Conservation (phyloP, 2,888 invertebrate genomes). For the Rhamnusium bicolor region DNA sequence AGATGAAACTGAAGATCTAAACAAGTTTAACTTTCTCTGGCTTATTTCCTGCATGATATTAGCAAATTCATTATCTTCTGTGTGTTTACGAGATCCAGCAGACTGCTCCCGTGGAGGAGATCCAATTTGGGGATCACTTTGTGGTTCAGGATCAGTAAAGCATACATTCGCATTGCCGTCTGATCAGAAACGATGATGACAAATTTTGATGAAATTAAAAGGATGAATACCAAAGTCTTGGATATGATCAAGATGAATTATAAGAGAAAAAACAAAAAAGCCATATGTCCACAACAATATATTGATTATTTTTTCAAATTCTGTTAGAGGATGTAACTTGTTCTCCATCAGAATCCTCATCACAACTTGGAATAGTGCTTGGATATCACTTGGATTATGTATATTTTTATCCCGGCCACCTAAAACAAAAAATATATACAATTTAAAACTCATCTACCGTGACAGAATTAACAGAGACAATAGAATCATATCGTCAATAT, state of each 20-base stretch:
- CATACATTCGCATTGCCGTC: slow-evolving; percentile 72
- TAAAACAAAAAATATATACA: too few species aligned
- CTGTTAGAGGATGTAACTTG: slow-evolving; percentile 75
- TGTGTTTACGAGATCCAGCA: slow-evolving; percentile 61
- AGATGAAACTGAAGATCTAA: slow-evolving; percentile 76
- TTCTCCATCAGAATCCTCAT: slow-evolving; percentile 92
- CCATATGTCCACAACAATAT: too few species aligned
- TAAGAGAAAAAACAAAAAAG: too few species aligned
- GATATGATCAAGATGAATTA: too few species aligned
- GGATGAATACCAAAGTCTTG: background rate
- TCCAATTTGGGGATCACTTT: slow-evolving; percentile 76
- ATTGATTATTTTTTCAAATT: slow-evolving; percentile 63
- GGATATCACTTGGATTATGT: slow-evolving; percentile 90
- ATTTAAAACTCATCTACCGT: too few species aligned
- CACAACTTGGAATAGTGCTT: slow-evolving; percentile 93
- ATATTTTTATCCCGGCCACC: slow-evolving; percentile 76
- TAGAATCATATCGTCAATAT: too few species aligned
- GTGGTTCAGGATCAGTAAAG: slow-evolving; percentile 81
- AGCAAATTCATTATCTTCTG: slow-evolving; percentile 63
- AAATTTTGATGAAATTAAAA: background rate
- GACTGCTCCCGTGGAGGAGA: slow-evolving; percentile 74
- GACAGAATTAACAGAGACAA: too few species aligned
- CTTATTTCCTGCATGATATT: slow-evolving; percentile 66
- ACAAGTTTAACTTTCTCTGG: slow-evolving; percentile 77
- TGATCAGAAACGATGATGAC: slow-evolving; percentile 67